Evolutionary conservation across 2,888 invertebrate genomes (phyloP), one percentile per base, ranked within the genome.

Genomic region (Stenichneumon culpator): DNA sequence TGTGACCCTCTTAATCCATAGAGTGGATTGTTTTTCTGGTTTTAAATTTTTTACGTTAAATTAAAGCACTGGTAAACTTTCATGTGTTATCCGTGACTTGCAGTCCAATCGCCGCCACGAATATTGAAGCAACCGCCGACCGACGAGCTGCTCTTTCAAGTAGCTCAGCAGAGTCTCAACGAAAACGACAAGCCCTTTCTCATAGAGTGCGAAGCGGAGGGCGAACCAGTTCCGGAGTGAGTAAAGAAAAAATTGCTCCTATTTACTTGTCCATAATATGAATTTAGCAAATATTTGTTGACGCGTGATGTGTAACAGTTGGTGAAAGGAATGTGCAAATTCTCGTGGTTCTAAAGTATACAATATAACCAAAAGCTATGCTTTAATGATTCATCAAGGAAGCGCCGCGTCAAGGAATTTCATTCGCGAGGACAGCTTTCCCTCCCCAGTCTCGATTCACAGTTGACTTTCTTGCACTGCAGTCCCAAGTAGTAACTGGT

Each of bases 171-270:
- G 83, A 97, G 97, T 92, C 95, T 96, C 77, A 97, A 97, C 89
- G 98, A 98, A 94, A 97, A 97, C 92, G 97, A 98, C 94, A 98
- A 98, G 94, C 98, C 98, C 72, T 98, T 98, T 95, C 97, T 98
- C 92, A 97, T 99, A 89, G 98, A 99, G 94, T 99, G 99, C 94
- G 98, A 98, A 94, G 99, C 99, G 16, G 97, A 97, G 94, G 99
- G 99, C 89, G 98, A 98, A 94, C 99, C 99, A 14, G 97, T 97
- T 88, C 99, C 99, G 78, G 97, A 96, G 98, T 99, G 96, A 95
- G 96, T 95, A 74, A 11, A 70, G n/a, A 44, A 44, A 84, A 54
- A 75, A 75, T 63, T 65, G 54, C 54, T 77, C 32, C 5, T 82
- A 52, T 44, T 70, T 11, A 52, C 14, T 52, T 78, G 47, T 52